phyloP scores from a whole-genome alignment of 2,113 vertebrate species.

The Alligator sinensis region DNA sequence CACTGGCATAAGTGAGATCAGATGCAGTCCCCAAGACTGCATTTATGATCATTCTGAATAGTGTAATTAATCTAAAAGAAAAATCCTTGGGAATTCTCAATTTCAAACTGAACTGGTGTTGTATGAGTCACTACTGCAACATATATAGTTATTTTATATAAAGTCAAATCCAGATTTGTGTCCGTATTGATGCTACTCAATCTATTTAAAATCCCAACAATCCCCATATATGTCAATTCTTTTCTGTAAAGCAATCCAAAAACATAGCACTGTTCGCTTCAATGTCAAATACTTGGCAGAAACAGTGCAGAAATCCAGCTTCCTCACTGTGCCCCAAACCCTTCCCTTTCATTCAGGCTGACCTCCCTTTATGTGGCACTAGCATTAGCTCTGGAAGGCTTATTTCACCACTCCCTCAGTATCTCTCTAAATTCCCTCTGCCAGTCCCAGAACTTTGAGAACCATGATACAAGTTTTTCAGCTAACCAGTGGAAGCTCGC shows the following conservation, averaged over 20 bases:
- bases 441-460: not conserved
- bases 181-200: not conserved
- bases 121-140: not conserved
- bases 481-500: not conserved
- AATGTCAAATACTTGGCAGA: not conserved
- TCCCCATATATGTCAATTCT: not conserved
- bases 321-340: not conserved
- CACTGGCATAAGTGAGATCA: not conserved
- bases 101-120: not conserved
- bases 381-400: accelerated
- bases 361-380: not conserved
- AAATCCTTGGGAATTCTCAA: not conserved
- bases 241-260: not conserved
- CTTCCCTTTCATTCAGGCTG: not conserved
- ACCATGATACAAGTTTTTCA: not conserved
- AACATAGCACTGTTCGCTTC: not conserved
- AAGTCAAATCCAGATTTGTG: not conserved
- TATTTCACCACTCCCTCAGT: not conserved
- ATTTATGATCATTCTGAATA: not conserved
- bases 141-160: not conserved
- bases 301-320: accelerated
- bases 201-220: not conserved
- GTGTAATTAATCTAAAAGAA: not conserved
- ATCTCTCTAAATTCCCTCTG: not conserved
- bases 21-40: not conserved